These are phyloP conservation scores for Ramphastos sulfuratus DNA, from an alignment of 2,113 vertebrate species.

Conservation along the genomic window DNA sequence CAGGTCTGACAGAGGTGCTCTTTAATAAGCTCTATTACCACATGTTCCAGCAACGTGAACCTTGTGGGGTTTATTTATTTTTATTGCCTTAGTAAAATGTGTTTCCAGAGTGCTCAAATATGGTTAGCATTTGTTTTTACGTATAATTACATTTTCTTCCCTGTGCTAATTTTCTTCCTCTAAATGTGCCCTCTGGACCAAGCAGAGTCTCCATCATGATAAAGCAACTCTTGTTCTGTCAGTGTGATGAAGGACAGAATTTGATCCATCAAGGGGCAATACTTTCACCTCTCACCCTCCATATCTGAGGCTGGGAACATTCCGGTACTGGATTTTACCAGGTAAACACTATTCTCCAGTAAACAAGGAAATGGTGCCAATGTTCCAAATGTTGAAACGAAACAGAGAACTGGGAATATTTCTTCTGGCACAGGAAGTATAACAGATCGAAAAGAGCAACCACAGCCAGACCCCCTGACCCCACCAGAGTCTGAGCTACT, in stretches of 20 bases:
- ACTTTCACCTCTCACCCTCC: neutral
- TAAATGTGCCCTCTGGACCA: neutral
- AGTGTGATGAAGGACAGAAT: neutral
- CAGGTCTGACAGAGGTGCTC: neutral
- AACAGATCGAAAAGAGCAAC: neutral
- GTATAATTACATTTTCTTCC: neutral
- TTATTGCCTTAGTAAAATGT: neutral
- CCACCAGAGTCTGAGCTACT: neutral
- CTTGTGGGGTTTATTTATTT: neutral
- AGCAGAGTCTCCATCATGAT: neutral
- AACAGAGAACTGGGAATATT: neutral
- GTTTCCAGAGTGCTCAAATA: neutral
- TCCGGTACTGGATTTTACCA: neutral
- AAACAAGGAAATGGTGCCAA: neutral
- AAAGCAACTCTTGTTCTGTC: neutral
- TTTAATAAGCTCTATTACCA: neutral
- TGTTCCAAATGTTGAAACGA: fast-evolving
- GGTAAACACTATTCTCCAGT: neutral
- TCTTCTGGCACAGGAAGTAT: neutral
- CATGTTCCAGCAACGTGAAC: neutral
- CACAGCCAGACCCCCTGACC: neutral
- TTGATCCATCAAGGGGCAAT: neutral
- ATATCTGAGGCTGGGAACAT: neutral
- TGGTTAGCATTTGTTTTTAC: neutral
- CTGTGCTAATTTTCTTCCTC: neutral